phyloP scores from a whole-genome alignment of 2,888 invertebrate species.

The Endotricha flammealis region DNA sequence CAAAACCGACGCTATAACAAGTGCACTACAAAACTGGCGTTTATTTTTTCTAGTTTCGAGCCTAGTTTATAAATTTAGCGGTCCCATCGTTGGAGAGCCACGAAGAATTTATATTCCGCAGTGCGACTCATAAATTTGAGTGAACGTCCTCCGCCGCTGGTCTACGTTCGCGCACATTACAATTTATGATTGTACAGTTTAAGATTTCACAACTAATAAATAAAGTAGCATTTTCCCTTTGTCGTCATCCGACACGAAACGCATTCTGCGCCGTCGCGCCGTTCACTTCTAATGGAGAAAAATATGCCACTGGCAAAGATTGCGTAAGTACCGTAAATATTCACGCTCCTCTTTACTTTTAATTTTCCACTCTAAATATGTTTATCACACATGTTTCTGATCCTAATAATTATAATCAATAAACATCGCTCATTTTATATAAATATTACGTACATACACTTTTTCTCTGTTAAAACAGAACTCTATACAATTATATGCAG shows the following conservation, averaged over 20 bases:
- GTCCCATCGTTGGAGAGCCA: slow-evolving; percentile 50
- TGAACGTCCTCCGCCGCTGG: slow-evolving; percentile 60
- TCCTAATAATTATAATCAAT: no score
- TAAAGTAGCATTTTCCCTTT: slow-evolving; percentile 29
- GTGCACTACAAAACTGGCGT: neutral
- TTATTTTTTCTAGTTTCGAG: slow-evolving; percentile 22
- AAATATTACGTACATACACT: no score
- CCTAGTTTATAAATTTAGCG: slow-evolving; percentile 51
- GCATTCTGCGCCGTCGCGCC: slow-evolving; percentile 15
- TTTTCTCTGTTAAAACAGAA: no score
- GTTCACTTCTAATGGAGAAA: slow-evolving; percentile 26
- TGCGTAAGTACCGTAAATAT: neutral
- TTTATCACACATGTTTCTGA: no score
- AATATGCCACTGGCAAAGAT: slow-evolving; percentile 20
- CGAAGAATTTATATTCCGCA: slow-evolving; percentile 74
- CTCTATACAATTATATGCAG: no score
- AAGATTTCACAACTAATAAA: slow-evolving; percentile 56
- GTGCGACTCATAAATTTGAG: slow-evolving; percentile 74
- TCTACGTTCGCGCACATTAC: slow-evolving; percentile 52
- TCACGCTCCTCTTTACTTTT: slow-evolving; percentile 1
- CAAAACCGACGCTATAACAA: neutral
- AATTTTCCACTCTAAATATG: neutral
- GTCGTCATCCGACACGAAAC: slow-evolving; percentile 8
- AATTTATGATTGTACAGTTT: slow-evolving; percentile 59
- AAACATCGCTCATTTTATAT: no score